These are phyloP conservation scores for Euthynnus affinis DNA, from an alignment of 2,797 vertebrate genomes.

Conservation along the genomic window DNA sequence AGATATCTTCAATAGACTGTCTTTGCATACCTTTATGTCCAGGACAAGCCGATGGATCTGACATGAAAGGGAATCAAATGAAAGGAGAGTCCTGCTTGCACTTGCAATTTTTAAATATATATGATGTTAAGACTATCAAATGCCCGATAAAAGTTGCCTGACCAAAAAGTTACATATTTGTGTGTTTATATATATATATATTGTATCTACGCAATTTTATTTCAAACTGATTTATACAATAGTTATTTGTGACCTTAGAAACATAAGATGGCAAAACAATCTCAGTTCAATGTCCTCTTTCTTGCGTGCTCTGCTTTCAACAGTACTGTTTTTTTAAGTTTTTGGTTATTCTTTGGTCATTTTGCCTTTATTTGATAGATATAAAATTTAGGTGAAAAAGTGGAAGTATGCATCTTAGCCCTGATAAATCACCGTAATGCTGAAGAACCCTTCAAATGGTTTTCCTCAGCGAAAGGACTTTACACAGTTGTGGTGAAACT, in stretches of 20 bases:
- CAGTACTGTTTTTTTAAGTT: no score
- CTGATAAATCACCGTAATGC: no score
- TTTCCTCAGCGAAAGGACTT: no score
- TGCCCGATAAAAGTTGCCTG: not conserved
- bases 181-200: not conserved
- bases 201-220: no score
- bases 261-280: not conserved
- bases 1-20: constrained; percentile 8
- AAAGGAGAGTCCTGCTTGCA: not conserved
- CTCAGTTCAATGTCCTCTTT: not conserved
- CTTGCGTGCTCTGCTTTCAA: no score
- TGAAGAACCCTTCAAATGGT: no score
- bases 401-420: no score
- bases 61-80: not conserved
- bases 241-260: not conserved
- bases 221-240: no score
- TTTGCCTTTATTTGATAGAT: not conserved
- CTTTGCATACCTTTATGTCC: constrained; percentile 25
- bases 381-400: no score
- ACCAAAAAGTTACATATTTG: not conserved
- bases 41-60: constrained; percentile 4
- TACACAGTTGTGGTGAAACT: no score
- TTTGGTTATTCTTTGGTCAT: not conserved
- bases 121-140: not conserved
- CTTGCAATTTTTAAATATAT: constrained; percentile 8